phyloP scores from a whole-genome alignment of 2,888 invertebrate species.

The Tridacna crocea region DNA sequence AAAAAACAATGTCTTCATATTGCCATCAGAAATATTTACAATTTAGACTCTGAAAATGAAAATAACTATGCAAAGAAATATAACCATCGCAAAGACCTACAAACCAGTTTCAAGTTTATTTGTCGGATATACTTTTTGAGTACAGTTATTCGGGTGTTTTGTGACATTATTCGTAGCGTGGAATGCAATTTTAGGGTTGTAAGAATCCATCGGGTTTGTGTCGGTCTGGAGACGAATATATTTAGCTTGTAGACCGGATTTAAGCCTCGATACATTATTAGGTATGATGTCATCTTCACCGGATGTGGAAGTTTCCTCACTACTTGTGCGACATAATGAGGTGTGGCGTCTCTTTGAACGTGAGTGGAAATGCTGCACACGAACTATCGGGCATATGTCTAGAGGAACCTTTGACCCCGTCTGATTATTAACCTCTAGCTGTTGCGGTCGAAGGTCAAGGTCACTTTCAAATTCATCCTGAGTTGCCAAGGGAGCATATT shows the following conservation, averaged over 20 bases:
- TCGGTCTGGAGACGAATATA: constrained; percentile 44
- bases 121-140: constrained; percentile 24
- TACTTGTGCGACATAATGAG: constrained; percentile 52
- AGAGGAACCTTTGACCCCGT: constrained; percentile 53
- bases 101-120: constrained; percentile 26
- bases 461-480: constrained; percentile 39
- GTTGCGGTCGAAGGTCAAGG: constrained; percentile 35
- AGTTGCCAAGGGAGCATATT: constrained; percentile 47
- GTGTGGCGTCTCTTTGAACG: constrained; percentile 57
- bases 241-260: constrained; percentile 40
- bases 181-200: background rate
- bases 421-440: constrained; percentile 42
- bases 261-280: constrained; percentile 20
- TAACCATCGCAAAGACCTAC: background rate
- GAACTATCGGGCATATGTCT: constrained; percentile 62
- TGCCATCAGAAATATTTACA: background rate
- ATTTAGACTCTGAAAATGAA: background rate
- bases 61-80: background rate
- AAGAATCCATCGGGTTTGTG: background rate
- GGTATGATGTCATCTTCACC: constrained; percentile 33
- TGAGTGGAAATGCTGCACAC: constrained; percentile 62
- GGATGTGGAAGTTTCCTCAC: constrained; percentile 43
- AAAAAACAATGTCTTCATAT: background rate
- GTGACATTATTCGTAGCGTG: constrained; percentile 21
- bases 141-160: constrained; percentile 19